Evolutionary conservation across 2,797 vertebrate species (phyloP), one percentile per base, ranked within the genome.

Genomic region (Anguilla pacifica): DNA sequence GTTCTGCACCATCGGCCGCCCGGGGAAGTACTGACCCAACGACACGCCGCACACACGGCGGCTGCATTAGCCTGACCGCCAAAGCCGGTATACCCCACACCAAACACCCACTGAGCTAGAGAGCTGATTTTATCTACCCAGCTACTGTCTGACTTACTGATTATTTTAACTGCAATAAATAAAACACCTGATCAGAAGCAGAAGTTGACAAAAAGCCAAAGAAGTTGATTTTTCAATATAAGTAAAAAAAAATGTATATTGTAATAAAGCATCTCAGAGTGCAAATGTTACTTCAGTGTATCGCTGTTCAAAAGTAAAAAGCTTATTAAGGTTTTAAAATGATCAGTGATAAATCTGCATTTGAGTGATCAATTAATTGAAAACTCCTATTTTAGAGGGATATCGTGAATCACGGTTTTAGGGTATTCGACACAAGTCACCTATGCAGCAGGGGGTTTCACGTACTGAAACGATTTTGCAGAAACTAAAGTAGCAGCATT

Each of bases 11-110:
- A 92, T 6, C 1, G 96, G 94, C 28, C 96, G 97, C 31, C 97
- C 97, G 0, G 97, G 97, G 90, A 98, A 98, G 91, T 97, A 96
- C 98, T 99, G 92, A 11, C 35, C 83, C 28, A 11, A 10, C n/a
- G 7, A 61, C 55, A 85, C 0, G 35, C 3, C 39, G 57, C n/a
- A n/a, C 9, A 39, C 6, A 72, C 17, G n/a, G n/a, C 35, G 2
- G 51, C 55, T 46, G 53, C 39, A 35, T 84, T 53, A 55, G 82
- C 28, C 59, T 64, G 1, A 64, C 59, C 25, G 4, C 59, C 59
- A 64, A 4, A 64, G 59, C 59, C 6, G 2, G 59, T 25, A 67
- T 67, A 28, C 64, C 64, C 64, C 81, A 83, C 19, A 10, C 43
- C 25, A 49, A 74, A 83, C 43, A 83, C 13, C 43, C 49, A 43